Evolutionary conservation across 2,797 vertebrate species (phyloP).

Genomic region (Taeniopygia guttata): DNA sequence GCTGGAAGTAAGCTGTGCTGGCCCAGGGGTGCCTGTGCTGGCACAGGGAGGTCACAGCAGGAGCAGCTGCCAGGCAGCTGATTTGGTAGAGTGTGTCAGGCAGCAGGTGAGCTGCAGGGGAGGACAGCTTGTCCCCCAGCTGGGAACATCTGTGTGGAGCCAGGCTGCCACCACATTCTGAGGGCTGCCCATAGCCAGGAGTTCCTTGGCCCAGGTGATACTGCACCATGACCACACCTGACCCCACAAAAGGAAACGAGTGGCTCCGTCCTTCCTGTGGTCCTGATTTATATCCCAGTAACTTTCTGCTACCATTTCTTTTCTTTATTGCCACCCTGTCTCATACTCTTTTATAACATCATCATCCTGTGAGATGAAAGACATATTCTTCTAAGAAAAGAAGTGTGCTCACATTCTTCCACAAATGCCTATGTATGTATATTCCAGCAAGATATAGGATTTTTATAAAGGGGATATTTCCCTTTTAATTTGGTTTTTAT

Average conservation of each 20-base stretch:
- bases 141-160: neutral
- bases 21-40: fast-evolving
- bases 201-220: neutral
- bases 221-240: fast-evolving
- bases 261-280: fast-evolving
- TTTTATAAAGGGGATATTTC: neutral
- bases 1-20: neutral
- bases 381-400: neutral
- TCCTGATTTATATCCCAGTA: neutral
- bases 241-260: fast-evolving
- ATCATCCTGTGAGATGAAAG: neutral
- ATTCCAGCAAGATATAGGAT: neutral
- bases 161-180: neutral
- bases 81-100: neutral
- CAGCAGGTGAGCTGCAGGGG: neutral
- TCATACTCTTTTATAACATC: neutral
- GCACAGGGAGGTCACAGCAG: neutral
- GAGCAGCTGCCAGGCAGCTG: neutral
- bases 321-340: neutral
- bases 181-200: neutral
- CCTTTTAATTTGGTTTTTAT: neutral
- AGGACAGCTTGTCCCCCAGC: neutral
- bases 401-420: neutral
- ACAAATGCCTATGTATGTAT: neutral
- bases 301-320: neutral